These are phyloP conservation scores for Mastigias papua DNA, from an alignment of 30 jellyfish, hydroid and myxozoan genomes.

Conservation along the genomic window DNA sequence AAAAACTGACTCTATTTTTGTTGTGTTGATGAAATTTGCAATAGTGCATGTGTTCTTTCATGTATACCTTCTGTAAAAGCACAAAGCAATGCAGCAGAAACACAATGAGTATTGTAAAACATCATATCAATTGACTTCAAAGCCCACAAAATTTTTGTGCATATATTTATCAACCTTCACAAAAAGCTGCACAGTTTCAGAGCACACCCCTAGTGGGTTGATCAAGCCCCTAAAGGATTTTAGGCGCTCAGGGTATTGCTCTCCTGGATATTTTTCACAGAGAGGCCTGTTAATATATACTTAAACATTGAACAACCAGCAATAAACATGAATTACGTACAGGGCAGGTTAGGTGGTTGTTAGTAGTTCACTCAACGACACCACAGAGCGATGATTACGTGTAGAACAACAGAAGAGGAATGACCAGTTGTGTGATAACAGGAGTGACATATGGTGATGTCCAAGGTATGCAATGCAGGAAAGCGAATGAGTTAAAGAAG, in stretches of 20 bases:
- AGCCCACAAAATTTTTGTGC: not conserved
- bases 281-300: conserved; percentile 20
- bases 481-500: too few relatives aligned
- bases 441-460: too few relatives aligned
- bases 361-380: too few relatives aligned
- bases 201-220: not conserved
- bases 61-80: not conserved
- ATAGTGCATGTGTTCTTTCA: not conserved
- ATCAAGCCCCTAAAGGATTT: not conserved
- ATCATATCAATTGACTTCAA: not conserved
- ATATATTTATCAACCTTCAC: not conserved
- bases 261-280: not conserved
- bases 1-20: too few relatives aligned
- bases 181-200: not conserved
- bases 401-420: too few relatives aligned
- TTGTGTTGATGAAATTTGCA: not conserved
- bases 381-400: too few relatives aligned
- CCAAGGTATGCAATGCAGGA: too few relatives aligned
- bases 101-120: not conserved
- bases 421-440: too few relatives aligned
- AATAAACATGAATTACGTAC: too few relatives aligned
- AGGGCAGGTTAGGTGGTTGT: too few relatives aligned
- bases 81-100: not conserved
- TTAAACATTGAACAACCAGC: too few relatives aligned
- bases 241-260: not conserved